Conservation (phyloP, 2,797 vertebrate genomes). For the Amblyraja radiata region DNA sequence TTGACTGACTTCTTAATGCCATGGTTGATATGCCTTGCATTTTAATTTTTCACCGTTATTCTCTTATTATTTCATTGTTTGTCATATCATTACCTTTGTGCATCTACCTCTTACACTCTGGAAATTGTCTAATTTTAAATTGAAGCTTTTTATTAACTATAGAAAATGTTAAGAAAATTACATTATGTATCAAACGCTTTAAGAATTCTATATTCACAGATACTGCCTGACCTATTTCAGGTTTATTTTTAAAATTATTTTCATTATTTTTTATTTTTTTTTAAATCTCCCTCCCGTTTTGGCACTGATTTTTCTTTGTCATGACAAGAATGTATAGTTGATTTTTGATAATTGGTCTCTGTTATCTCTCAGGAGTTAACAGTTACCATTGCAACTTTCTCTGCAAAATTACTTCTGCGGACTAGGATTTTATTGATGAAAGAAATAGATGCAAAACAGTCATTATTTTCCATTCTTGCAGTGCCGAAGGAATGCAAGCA, state of each 20-base stretch:
- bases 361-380: neutral
- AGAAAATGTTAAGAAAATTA: too few relatives aligned
- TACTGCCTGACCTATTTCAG: too few relatives aligned
- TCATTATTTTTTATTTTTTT: neutral
- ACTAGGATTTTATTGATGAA: neutral
- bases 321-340: too few relatives aligned
- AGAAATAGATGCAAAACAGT: neutral
- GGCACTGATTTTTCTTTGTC: neutral
- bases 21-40: neutral
- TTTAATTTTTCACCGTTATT: neutral
- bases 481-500: slow-evolving; percentile 94
- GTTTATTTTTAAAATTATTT: neutral
- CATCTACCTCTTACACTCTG: too few relatives aligned
- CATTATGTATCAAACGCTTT: neutral
- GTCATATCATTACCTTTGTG: neutral
- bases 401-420: neutral
- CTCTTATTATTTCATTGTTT: neutral
- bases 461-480: slow-evolving; percentile 47
- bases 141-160: neutral
- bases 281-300: neutral
- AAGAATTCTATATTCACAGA: neutral
- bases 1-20: neutral
- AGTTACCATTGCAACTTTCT: neutral
- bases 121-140: neutral
- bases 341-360: neutral